Conservation (phyloP, 2,888 invertebrate species). For the Ommatoiulus sabulosus region DNA sequence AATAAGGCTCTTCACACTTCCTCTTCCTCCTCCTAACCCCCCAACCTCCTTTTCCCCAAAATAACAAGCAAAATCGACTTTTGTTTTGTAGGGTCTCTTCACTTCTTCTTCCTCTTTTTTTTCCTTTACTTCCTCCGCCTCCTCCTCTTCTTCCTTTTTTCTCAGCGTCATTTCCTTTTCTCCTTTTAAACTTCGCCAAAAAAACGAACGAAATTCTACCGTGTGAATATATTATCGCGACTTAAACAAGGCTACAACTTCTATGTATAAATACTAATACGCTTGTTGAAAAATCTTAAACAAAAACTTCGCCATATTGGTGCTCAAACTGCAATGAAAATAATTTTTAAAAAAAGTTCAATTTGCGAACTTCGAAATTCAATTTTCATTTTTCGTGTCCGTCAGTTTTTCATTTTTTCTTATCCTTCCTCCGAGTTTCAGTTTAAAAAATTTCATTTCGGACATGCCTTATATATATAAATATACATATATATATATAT, state of each 20-base stretch:
- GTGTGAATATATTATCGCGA: conserved; percentile 24
- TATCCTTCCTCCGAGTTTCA: not conserved
- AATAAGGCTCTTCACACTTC: not conserved
- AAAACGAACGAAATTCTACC: not conserved
- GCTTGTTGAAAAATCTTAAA: not conserved
- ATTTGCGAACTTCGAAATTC: conserved; percentile 2
- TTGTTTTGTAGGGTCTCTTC: conserved; percentile 16
- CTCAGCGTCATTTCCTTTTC: not conserved
- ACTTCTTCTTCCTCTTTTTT: conserved; percentile 16
- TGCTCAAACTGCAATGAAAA: conserved; percentile 13
- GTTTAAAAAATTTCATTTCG: not conserved
- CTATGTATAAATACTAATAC: conserved; percentile 7
- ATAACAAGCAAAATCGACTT: not conserved
- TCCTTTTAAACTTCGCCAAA: not conserved
- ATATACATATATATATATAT: conserved; percentile 24
- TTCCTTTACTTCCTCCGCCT: not conserved
- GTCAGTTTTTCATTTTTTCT: not conserved
- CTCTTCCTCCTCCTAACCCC: not conserved
- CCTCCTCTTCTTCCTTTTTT: not conserved
- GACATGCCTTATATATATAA: conserved; percentile 47
- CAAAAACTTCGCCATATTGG: conserved; percentile 26
- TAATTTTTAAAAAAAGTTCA: not conserved
- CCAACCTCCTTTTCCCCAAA: not conserved
- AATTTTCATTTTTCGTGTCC: not conserved
- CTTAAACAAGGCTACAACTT: conserved; percentile 35